A percentile compares a stretch with the other conserved stretches of the same genome.
These are phyloP conservation scores for Cancer borealis DNA, from an alignment of 2,888 invertebrate genomes.

Conservation along the genomic window DNA sequence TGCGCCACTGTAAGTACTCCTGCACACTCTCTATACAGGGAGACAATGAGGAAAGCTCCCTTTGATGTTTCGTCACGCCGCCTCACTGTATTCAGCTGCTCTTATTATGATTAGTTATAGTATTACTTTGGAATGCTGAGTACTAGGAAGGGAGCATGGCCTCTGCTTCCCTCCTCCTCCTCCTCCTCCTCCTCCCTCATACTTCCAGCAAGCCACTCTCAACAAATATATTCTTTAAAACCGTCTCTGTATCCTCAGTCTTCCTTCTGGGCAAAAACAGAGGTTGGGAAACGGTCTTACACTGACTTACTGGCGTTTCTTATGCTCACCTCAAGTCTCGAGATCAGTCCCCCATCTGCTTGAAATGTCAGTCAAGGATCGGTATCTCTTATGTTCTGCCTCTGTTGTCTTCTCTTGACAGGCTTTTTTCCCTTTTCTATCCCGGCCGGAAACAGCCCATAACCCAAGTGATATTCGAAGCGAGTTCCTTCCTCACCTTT, in stretches of 20 bases:
- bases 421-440: neutral
- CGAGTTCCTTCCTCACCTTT: neutral
- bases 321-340: conserved; percentile 2
- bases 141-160: neutral
- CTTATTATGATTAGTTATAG: conserved; percentile 9
- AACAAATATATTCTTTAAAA: neutral
- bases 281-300: neutral
- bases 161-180: neutral
- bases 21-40: neutral
- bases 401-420: neutral
- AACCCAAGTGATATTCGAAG: neutral
- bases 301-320: neutral
- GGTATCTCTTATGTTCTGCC: neutral
- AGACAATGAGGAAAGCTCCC: conserved; percentile 13
- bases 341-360: conserved; percentile 8
- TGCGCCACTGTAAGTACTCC: neutral
- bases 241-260: neutral
- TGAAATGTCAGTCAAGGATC: neutral
- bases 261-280: neutral
- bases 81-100: conserved; percentile 7
- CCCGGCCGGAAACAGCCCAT: too few relatives aligned
- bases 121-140: conserved; percentile 17
- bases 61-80: conserved; percentile 29
- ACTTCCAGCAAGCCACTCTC: neutral
- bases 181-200: neutral